These are phyloP conservation scores for Camponotus pennsylvanicus DNA, from an alignment of 1,140 invertebrate genomes.

Conservation along the genomic window DNA sequence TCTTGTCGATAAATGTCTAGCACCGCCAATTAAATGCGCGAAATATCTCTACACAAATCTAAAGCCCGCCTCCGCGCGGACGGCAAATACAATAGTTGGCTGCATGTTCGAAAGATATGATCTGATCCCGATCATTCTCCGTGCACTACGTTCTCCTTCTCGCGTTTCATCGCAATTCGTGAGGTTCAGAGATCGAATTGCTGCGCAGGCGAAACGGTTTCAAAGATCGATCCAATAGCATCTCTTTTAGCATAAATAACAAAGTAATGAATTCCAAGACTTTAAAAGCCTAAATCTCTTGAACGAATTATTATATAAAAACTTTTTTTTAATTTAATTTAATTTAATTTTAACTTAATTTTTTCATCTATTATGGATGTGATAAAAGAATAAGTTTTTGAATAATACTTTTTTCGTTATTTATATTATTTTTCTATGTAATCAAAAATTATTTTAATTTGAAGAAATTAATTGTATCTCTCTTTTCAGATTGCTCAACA, in stretches of 20 bases:
- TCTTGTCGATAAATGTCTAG: slow-evolving; percentile 11
- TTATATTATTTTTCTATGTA: background rate
- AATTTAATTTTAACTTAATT: too few relatives aligned
- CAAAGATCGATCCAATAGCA: slow-evolving; percentile 38
- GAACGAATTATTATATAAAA: background rate
- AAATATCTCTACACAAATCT: slow-evolving; percentile 49
- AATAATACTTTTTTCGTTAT: background rate
- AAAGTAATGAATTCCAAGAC: background rate
- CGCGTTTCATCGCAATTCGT: slow-evolving; percentile 4
- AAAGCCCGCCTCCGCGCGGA: background rate
- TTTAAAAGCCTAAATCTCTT: background rate
- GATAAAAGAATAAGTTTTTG: background rate
- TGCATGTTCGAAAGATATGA: slow-evolving; percentile 56
- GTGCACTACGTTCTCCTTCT: background rate
- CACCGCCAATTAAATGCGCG: slow-evolving; percentile 40
- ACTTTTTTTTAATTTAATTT: background rate
- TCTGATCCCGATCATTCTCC: slow-evolving; percentile 45
- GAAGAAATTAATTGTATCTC: background rate
- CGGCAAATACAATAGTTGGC: slow-evolving; percentile 29
- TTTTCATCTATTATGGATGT: background rate
- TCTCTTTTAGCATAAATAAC: background rate
- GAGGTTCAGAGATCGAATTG: slow-evolving; percentile 36
- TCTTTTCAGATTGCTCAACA: background rate
- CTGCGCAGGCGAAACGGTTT: slow-evolving; percentile 8
- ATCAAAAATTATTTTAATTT: slow-evolving; percentile 9